Base-by-base conservation (phyloP, 2,888 invertebrate genomes). In the Cataglyphis albicans region DNA sequence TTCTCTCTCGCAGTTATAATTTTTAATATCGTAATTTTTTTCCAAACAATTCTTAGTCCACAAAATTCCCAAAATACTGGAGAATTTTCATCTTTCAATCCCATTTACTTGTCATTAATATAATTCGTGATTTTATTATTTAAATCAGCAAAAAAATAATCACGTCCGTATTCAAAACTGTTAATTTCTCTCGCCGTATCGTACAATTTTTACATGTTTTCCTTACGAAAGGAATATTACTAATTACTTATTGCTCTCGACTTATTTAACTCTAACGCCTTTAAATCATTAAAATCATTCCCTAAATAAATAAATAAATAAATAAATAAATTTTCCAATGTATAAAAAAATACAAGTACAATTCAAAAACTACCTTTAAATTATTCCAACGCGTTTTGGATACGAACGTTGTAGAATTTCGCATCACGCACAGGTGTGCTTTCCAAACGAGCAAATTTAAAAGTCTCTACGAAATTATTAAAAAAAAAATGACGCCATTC, bases 231-330 rank as follows among this genome's bases (percentile, higher is more conserved):
- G 15, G 12, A 74, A 21, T 74, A 74, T 74, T 32, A 63, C 44
- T 74, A 44, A 63, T 64, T 75, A 44, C 15, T 73, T 61, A 75
- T 75, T 64, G 74, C 48, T 75, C 64, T 75, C 48, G 32, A 61
- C 59, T 18, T 18, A 63, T 64, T 55, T 63, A 32, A 48, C 18
- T 52, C n/a, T 21, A 63, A 41, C 21, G 29, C 32, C 32, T 21
- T 63, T 44, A 64, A 75, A 75, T 32, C 15, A 75, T 48, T 64
- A 63, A 21, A 75, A 64, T 64, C 6, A 21, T 64, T 32, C 21
- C 32, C 63, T 32, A n/a, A 75, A 75, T 48, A 21, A 32, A 41
- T 21, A 44, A 74, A 35, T 35, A 35, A 52, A n/a, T 52, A 35
- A 52, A n/a, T 52, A 0, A 52, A 52, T 52, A 52, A n/a, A 48